phyloP scores from a whole-genome alignment of 2,888 invertebrate species.

The Dryobota labecula region DNA sequence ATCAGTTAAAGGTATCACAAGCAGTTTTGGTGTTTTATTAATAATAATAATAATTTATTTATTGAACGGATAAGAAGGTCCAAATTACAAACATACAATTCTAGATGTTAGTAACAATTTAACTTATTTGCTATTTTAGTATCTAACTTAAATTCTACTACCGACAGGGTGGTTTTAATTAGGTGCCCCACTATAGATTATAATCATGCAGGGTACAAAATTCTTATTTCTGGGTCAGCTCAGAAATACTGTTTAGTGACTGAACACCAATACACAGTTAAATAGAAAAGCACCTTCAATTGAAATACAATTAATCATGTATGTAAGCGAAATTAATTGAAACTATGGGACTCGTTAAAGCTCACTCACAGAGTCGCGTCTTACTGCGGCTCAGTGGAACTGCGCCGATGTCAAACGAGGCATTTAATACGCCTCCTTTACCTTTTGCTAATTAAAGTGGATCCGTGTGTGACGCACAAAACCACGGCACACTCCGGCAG shows the following conservation, averaged over 20 bases:
- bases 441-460: conserved; percentile 53
- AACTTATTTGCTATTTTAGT: too few relatives aligned
- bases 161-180: too few relatives aligned
- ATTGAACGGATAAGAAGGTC: too few relatives aligned
- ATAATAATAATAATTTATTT: too few relatives aligned
- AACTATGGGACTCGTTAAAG: not conserved
- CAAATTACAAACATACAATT: too few relatives aligned
- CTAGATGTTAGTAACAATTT: too few relatives aligned
- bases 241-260: too few relatives aligned
- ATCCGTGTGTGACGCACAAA: conserved; percentile 26
- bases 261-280: too few relatives aligned
- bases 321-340: conserved; percentile 22
- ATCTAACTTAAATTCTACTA: too few relatives aligned
- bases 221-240: not conserved
- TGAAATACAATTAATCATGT: conserved; percentile 14
- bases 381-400: not conserved
- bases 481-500: conserved; percentile 33
- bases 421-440: conserved; percentile 47
- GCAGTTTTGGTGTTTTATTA: too few relatives aligned
- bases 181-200: too few relatives aligned
- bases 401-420: conserved; percentile 13
- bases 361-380: not conserved
- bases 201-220: not conserved
- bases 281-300: not conserved
- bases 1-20: too few relatives aligned